Evolutionary conservation across 2,797 vertebrate species (phyloP).

Genomic region (Semotilus atromaculatus): DNA sequence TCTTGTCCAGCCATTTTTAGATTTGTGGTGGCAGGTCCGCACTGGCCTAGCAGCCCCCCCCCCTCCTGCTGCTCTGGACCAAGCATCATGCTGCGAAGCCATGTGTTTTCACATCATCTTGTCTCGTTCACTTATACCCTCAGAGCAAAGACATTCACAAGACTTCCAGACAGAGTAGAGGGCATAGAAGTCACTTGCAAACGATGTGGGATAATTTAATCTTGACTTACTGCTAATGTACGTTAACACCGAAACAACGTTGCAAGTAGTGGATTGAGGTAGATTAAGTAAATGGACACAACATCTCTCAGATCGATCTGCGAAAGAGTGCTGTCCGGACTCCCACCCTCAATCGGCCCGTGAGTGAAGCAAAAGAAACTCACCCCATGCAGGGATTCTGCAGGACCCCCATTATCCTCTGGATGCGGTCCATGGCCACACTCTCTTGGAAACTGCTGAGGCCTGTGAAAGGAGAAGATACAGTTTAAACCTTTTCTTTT

Average conservation of each 20-base stretch:
- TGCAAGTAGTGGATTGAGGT: slow-evolving; percentile 11
- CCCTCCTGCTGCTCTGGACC: slow-evolving; percentile 27
- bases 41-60: slow-evolving; percentile 10
- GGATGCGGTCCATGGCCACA: slow-evolving; percentile 84
- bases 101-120: slow-evolving; percentile 60
- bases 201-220: neutral
- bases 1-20: slow-evolving; percentile 40
- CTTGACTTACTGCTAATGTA: neutral
- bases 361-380: slow-evolving; percentile 58
- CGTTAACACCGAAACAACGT: slow-evolving; percentile 3
- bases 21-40: slow-evolving; percentile 8
- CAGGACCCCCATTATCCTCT: slow-evolving; percentile 85
- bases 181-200: neutral
- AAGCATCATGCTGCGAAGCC: slow-evolving; percentile 64
- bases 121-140: slow-evolving; percentile 47
- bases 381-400: slow-evolving; percentile 83
- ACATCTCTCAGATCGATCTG: slow-evolving; percentile 16
- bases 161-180: slow-evolving; percentile 1
- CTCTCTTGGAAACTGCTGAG: slow-evolving; percentile 87
- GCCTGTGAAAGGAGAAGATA: slow-evolving; percentile 72
- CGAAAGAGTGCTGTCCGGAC: slow-evolving; percentile 1
- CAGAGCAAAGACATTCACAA: slow-evolving; percentile 41
- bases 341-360: slow-evolving; percentile 7
- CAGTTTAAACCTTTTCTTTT: slow-evolving; percentile 55
- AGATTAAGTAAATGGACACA: slow-evolving; percentile 32